A percentile compares a stretch with the other conserved stretches of the same genome.
phyloP scores from a whole-genome alignment of 2,113 vertebrate genomes.

The Electrona antarctica region DNA sequence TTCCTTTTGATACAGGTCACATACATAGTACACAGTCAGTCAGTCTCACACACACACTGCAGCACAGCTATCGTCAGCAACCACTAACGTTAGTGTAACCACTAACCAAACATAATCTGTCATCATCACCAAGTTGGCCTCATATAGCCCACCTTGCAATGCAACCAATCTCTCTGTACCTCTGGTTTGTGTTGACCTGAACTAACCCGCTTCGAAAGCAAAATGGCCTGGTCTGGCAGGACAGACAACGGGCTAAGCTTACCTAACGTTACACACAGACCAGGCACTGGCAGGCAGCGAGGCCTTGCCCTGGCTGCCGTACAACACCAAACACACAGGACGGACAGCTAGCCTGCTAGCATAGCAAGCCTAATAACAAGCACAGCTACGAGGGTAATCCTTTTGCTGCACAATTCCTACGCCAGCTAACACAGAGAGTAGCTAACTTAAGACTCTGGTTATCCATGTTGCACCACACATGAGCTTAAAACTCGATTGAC shows the following conservation, averaged over 20 bases:
- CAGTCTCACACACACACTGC: background rate
- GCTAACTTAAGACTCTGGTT: background rate
- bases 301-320: conserved; percentile 58
- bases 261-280: conserved; percentile 31
- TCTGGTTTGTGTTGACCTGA: conserved; percentile 28
- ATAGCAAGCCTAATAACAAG: conserved; percentile 29
- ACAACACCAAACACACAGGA: conserved; percentile 40
- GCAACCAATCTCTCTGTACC: conserved; percentile 5
- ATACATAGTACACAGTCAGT: background rate
- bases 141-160: conserved; percentile 7
- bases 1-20: background rate
- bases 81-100: conserved; percentile 16
- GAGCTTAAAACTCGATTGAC: background rate
- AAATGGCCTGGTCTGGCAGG: conserved; percentile 29
- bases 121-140: conserved; percentile 24
- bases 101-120: conserved; percentile 57
- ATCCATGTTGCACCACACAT: background rate
- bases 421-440: background rate
- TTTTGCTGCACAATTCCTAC: background rate
- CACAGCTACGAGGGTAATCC: background rate
- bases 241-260: conserved; percentile 23
- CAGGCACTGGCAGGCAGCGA: conserved; percentile 1
- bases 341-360: conserved; percentile 44
- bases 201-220: conserved; percentile 26
- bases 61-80: conserved; percentile 17